A percentile compares a stretch with the other conserved stretches of the same genome.
These are phyloP conservation scores for Nymphalis polychloros DNA, from an alignment of 2,888 invertebrate genomes.

Conservation along the genomic window DNA sequence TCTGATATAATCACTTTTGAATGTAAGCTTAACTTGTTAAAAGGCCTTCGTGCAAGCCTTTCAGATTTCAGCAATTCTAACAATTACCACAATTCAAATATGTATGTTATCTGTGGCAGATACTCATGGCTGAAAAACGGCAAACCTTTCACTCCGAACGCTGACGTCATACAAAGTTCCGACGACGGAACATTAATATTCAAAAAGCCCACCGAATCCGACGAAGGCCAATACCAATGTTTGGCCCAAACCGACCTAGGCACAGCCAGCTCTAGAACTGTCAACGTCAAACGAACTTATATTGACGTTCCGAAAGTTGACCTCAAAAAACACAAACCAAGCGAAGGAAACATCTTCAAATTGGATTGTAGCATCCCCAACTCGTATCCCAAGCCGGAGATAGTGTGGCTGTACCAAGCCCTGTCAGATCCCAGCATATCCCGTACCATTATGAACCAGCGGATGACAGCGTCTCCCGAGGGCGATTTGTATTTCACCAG, in stretches of 20 bases:
- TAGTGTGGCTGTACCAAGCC: constrained; percentile 58
- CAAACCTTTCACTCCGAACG: constrained; percentile 45
- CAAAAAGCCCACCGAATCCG: constrained; percentile 51
- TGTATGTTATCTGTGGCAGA: constrained; percentile 41
- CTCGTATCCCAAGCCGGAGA: constrained; percentile 60
- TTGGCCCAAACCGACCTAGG: constrained; percentile 55
- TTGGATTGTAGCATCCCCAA: constrained; percentile 59
- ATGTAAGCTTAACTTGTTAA: too few species aligned
- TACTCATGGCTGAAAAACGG: constrained; percentile 64
- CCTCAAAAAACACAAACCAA: constrained; percentile 52
- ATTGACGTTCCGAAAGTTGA: constrained; percentile 48
- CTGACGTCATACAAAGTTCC: constrained; percentile 47
- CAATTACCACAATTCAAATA: background rate
- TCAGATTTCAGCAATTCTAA: too few species aligned
- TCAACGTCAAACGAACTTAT: constrained; percentile 52
- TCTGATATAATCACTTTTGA: too few species aligned
- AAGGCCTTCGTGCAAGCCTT: too few species aligned
- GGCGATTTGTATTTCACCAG: constrained; percentile 65
- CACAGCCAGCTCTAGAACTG: constrained; percentile 53
- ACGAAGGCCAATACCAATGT: constrained; percentile 65
- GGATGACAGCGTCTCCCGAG: constrained; percentile 59
- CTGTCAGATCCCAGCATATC: constrained; percentile 46
- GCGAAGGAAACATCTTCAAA: constrained; percentile 60
- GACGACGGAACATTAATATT: constrained; percentile 59
- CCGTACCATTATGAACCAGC: constrained; percentile 47